Evolutionary conservation across 2,797 vertebrate species (phyloP).

Genomic region (Anas capensis): DNA sequence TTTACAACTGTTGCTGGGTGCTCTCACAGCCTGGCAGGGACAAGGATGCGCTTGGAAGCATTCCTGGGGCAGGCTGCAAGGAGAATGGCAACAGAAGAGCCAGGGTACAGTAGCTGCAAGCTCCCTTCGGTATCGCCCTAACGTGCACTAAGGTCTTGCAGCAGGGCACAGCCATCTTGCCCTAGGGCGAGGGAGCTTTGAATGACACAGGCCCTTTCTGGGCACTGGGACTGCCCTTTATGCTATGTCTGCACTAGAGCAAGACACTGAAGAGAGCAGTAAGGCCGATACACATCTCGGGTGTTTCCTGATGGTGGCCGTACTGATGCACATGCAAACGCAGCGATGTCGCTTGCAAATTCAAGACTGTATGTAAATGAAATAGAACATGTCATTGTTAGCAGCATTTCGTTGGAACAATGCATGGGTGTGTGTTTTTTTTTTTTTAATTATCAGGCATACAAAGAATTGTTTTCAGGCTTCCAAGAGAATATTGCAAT

Average conservation of each 20-base stretch:
- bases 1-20: neutral
- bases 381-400: neutral
- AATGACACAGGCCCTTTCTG: neutral
- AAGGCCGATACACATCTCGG: neutral
- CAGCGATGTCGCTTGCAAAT: neutral
- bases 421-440: neutral
- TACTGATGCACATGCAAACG: neutral
- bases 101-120: neutral
- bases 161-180: neutral
- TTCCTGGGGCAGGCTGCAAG: neutral
- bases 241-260: neutral
- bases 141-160: rapidly evolving
- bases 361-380: neutral
- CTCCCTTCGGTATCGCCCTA: neutral
- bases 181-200: neutral
- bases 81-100: neutral
- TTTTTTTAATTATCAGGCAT: neutral
- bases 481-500: neutral
- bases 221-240: neutral
- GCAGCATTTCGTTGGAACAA: neutral
- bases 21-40: neutral
- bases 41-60: neutral
- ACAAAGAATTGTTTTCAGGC: neutral
- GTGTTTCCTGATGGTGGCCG: rapidly evolving
- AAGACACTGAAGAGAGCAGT: neutral